These are phyloP conservation scores for Pocillopora damicornis DNA, from an alignment of 64 coral and sea anemone species.

Conservation along the genomic window DNA sequence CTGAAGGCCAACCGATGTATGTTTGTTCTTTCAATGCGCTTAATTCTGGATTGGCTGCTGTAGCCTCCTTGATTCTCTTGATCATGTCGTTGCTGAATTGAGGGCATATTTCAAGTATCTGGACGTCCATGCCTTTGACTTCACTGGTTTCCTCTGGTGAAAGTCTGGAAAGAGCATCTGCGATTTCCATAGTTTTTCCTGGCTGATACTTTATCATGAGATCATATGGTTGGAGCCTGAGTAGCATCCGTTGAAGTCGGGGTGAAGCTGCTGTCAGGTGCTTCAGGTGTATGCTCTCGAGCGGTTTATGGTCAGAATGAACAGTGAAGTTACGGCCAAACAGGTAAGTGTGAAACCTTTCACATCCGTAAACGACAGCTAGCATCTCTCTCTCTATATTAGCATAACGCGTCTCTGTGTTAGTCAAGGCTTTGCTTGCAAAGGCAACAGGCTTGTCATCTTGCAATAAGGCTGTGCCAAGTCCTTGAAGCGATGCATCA, in stretches of 20 bases:
- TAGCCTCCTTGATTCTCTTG: background rate
- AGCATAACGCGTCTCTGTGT: conserved; percentile 29
- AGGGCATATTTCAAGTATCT: background rate
- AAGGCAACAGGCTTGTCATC: conserved; percentile 42
- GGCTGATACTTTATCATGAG: conserved; percentile 30
- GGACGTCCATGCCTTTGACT: background rate
- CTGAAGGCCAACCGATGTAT: conserved; percentile 32
- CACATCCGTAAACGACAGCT: conserved; percentile 43
- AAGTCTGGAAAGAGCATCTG: background rate
- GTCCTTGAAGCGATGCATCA: background rate
- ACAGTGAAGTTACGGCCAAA: conserved; percentile 24
- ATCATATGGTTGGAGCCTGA: conserved; percentile 43
- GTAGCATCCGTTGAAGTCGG: conserved; percentile 30
- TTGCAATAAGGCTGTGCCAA: conserved; percentile 8
- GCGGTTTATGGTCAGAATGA: conserved; percentile 50
- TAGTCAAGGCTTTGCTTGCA: conserved; percentile 21
- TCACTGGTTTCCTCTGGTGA: background rate
- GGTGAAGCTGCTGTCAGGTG: conserved; percentile 29
- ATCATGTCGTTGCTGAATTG: background rate
- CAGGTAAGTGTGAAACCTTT: conserved; percentile 45
- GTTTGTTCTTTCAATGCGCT: no score
- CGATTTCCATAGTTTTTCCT: background rate
- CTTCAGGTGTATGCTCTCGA: conserved; percentile 3
- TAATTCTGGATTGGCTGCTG: background rate
- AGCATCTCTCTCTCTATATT: conserved; percentile 47